A percentile compares a stretch with the other conserved stretches of the same genome.
These are phyloP conservation scores for Coptotermes formosanus DNA, from an alignment of 1,140 invertebrate species.

Conservation along the genomic window DNA sequence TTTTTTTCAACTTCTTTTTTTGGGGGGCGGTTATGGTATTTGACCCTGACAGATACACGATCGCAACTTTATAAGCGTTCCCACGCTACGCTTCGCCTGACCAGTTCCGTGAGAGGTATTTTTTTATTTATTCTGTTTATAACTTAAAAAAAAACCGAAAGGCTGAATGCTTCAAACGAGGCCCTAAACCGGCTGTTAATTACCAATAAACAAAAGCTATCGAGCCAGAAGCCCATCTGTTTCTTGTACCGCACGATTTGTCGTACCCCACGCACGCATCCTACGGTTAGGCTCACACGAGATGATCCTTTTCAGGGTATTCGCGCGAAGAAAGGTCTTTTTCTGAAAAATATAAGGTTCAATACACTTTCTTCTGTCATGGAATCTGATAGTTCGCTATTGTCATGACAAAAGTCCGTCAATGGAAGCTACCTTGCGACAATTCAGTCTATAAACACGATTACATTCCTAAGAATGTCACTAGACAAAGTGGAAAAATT, in stretches of 20 bases:
- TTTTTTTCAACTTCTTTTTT: not conserved
- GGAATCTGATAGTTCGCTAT: too few relatives aligned
- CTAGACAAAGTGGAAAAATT: too few relatives aligned
- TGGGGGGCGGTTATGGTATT: not conserved
- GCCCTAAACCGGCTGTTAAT: not conserved
- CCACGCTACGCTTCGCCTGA: not conserved
- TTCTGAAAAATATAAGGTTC: too few relatives aligned
- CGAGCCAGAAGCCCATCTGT: not conserved
- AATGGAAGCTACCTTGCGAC: too few relatives aligned
- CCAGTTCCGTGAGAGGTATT: not conserved
- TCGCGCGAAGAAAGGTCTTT: too few relatives aligned
- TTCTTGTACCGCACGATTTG: not conserved
- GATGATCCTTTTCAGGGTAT: not conserved
- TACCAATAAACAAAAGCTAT: slow-evolving; percentile 17
- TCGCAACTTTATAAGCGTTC: not conserved
- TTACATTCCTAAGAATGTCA: too few relatives aligned
- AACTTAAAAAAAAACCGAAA: not conserved
- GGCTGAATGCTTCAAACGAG: not conserved
- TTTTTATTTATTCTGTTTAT: not conserved
- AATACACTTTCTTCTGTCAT: too few relatives aligned
- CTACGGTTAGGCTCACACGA: not conserved
- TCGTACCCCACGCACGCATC: not conserved
- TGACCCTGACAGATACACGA: slow-evolving; percentile 3
- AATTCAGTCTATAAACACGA: too few relatives aligned
- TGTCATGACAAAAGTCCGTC: too few relatives aligned